phyloP scores from a whole-genome alignment of 2,797 vertebrate species.

The Falco columbarius region DNA sequence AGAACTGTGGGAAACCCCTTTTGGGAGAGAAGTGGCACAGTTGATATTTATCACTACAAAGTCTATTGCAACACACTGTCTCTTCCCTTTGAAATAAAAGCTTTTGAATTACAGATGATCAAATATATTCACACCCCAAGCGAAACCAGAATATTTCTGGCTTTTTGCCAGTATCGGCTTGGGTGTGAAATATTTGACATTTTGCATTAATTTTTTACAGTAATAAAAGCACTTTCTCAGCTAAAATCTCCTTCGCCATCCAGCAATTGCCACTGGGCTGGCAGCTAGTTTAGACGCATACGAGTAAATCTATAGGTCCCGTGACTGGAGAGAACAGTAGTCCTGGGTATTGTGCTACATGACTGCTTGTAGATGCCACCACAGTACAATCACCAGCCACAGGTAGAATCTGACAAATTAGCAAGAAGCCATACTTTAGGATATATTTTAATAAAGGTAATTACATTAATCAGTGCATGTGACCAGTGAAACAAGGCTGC shows the following conservation, averaged over 20 bases:
- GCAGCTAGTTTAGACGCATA: neutral
- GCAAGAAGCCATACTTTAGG: neutral
- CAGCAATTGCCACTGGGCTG: neutral
- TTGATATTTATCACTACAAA: conserved; percentile 65
- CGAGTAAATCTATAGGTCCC: neutral
- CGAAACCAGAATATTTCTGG: conserved; percentile 61
- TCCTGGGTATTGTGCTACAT: neutral
- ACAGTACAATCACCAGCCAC: fast-evolving
- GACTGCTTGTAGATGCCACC: neutral
- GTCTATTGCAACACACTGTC: conserved; percentile 64
- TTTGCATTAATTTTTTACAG: conserved; percentile 60
- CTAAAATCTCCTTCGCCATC: conserved; percentile 26
- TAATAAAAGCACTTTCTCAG: conserved; percentile 48
- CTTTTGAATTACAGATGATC: conserved; percentile 66
- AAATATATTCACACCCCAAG: conserved; percentile 62
- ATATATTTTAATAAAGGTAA: neutral
- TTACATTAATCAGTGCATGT: neutral
- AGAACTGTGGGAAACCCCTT: conserved; percentile 72
- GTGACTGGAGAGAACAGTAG: neutral
- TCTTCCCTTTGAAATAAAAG: conserved; percentile 60
- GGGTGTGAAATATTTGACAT: conserved; percentile 60
- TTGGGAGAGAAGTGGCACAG: conserved; percentile 56
- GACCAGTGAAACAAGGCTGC: neutral
- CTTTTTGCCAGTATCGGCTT: conserved; percentile 53
- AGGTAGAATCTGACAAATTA: neutral